Evolutionary conservation across 2,888 invertebrate species (phyloP), one percentile per base, ranked within the genome.

Genomic region (Hedya salicella): DNA sequence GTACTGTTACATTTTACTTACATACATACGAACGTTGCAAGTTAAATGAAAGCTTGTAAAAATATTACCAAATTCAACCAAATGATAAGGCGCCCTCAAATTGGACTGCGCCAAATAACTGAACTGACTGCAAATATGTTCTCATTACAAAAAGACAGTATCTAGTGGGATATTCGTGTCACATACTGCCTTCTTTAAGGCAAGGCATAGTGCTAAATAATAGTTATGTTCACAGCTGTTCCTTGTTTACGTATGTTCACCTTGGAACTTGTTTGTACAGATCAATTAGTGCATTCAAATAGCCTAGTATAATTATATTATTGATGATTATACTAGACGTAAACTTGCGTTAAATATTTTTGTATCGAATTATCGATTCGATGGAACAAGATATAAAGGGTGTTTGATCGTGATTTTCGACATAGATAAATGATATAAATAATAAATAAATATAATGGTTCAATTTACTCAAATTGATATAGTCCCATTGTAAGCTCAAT

Each of bases 211-310:
- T 36, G n/a, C n/a, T n/a, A n/a, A n/a, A 36, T 13, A 36, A 8
- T 11, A 36, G 32, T 11, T 11, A 44, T 44, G 44, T 52, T 44
- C 32, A 65, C 65, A 65, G 65, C 46, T 65, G 65, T 52, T 52
- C n/a, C 3, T 9, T 52, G 44, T 59, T 65, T 42, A 16, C 64
- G 0, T 25, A 25, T 14, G 4, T 32, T 65, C 42, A 46, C 59
- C 65, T 65, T 65, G 52, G 17, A 36, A 19, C n/a, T 25, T 56
- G 30, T 59, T 59, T 59, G 30, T 8, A 44, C 39, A 25, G 25
- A 59, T 44, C 17, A 52, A 64, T 57, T 57, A 8, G 9, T 62
- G 36, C 21, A 53, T 61, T 32, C 42, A 21, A 14, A n/a, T n/a
- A n/a, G n/a, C n/a, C n/a, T n/a, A n/a, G n/a, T n/a, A n/a, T 25